A percentile compares a stretch with the other conserved stretches of the same genome.
Evolutionary conservation across 2,113 vertebrate genomes (phyloP).

Genomic region (Lynx canadensis): DNA sequence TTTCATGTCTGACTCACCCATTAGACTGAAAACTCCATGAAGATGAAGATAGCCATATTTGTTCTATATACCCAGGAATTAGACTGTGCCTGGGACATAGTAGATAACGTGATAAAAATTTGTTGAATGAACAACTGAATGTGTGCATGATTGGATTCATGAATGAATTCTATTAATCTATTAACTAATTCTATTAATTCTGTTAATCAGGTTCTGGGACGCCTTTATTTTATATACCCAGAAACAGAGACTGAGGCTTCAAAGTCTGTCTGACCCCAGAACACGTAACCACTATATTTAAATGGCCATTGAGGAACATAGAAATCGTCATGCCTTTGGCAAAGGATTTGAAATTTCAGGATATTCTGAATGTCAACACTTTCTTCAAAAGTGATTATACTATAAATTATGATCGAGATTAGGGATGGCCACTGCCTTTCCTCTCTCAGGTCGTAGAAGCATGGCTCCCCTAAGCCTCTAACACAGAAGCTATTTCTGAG

Average conservation of each 20-base stretch:
- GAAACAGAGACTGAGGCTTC: not conserved
- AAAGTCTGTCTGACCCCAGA: not conserved
- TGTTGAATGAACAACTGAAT: not conserved
- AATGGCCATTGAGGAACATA: not conserved
- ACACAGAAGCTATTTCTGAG: slow-evolving; percentile 24
- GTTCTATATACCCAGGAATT: not conserved
- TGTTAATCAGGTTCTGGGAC: slow-evolving; percentile 21
- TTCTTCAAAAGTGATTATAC: slow-evolving; percentile 43
- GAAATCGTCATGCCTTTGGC: slow-evolving; percentile 33
- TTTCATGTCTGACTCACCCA: slow-evolving; percentile 26
- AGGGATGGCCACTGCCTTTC: not conserved
- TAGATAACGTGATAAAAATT: not conserved
- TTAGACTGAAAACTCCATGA: slow-evolving; percentile 38
- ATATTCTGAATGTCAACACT: slow-evolving; percentile 24
- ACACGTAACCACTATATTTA: not conserved
- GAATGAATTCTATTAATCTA: not conserved
- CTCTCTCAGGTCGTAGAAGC: slow-evolving; percentile 5
- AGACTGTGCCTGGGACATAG: not conserved
- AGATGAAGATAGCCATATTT: not conserved
- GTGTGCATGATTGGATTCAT: not conserved
- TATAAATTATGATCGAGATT: not conserved
- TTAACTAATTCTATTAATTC: not conserved
- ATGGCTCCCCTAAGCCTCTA: not conserved
- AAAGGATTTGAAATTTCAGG: slow-evolving; percentile 34
- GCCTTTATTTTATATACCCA: not conserved